Base-by-base conservation (phyloP, 2,888 invertebrate genomes). In the Volucella zonaria region DNA sequence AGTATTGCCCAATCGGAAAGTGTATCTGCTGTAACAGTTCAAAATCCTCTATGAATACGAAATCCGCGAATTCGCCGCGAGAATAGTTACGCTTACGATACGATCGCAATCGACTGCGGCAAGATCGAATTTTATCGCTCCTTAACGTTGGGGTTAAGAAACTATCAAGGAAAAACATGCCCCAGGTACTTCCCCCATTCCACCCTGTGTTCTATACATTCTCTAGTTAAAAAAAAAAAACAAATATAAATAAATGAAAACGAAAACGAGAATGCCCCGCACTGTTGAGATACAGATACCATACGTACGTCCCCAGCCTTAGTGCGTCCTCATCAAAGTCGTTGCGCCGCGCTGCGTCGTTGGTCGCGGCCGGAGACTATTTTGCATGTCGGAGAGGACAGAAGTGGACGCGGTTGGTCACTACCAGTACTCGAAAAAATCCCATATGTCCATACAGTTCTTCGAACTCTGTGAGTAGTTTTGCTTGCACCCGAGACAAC, bases 111-210 rank as follows among this genome's bases (percentile, higher is more conserved):
- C 80, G 61, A 31, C 6, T 52, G 73, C 62, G 62, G 76, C 71
- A 85, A 85, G 76, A 80, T 80, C 75, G 67, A 85, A 80, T 81
- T 81, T 71, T 85, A 85, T 76, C 71, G 62, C 73, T 76, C 76
- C 71, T 80, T 68, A 68, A 81, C 66, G 71, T 52, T 67, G 67
- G 76, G 85, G 87, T 87, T 85, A 87, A 87, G 86, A 87, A 87
- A 87, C 87, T 87, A 87, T 86, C 87, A 87, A 87, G 87, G 87
- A 87, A 87, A 87, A 87, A 64, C 58, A 62, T 76, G 51, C 47
- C 78, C 58, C 78, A 45, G 54, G 54, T 78, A 54, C 12, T 11
- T 62, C 31, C 14, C 58, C 38, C 74, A 43, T 10, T 14, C 4
- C 51, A 42, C 56, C 40, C 11, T 56, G 49, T 31, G 38, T n/a